These are phyloP conservation scores for Chondrilla cf. caribensis DNA, from an alignment of 37 sponge, comb jelly and placozoan species.

Conservation along the genomic window DNA sequence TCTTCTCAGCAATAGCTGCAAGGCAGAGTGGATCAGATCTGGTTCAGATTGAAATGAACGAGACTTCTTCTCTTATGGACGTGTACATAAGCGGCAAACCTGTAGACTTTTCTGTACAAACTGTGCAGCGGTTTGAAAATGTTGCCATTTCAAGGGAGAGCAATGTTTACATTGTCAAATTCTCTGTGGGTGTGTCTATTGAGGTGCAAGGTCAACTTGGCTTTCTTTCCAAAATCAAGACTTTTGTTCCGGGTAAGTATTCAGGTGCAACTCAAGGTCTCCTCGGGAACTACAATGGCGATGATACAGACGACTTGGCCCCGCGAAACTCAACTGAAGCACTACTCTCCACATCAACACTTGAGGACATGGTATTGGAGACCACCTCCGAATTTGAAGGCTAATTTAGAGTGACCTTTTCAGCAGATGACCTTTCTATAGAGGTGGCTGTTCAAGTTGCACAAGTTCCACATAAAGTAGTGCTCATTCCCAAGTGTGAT, in stretches of 20 bases:
- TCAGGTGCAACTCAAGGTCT: constrained; percentile 23
- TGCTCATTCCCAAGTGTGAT: too few relatives aligned
- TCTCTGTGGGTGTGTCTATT: neutral
- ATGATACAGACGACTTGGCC: constrained; percentile 26
- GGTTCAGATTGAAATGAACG: constrained; percentile 35
- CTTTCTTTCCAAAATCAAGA: constrained; percentile 19
- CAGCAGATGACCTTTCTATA: too few relatives aligned
- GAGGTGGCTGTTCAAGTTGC: too few relatives aligned
- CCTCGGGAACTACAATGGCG: constrained; percentile 35
- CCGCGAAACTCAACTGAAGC: too few relatives aligned
- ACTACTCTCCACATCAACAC: too few relatives aligned
- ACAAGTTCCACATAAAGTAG: too few relatives aligned
- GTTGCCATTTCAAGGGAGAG: constrained; percentile 6
- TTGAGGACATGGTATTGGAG: too few relatives aligned
- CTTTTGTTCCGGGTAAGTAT: constrained; percentile 7
- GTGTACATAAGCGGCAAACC: constrained; percentile 4
- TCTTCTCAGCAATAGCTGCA: constrained; percentile 46
- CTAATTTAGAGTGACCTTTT: too few relatives aligned
- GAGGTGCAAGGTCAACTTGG: constrained; percentile 22
- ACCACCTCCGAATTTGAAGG: too few relatives aligned
- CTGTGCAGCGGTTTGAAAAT: neutral
- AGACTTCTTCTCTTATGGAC: neutral
- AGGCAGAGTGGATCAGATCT: constrained; percentile 43
- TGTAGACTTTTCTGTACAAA: neutral
- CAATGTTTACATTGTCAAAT: neutral